A percentile compares a stretch with the other conserved stretches of the same genome.
phyloP scores from a whole-genome alignment of 2,113 vertebrate genomes.

The Bostrychus sinensis region DNA sequence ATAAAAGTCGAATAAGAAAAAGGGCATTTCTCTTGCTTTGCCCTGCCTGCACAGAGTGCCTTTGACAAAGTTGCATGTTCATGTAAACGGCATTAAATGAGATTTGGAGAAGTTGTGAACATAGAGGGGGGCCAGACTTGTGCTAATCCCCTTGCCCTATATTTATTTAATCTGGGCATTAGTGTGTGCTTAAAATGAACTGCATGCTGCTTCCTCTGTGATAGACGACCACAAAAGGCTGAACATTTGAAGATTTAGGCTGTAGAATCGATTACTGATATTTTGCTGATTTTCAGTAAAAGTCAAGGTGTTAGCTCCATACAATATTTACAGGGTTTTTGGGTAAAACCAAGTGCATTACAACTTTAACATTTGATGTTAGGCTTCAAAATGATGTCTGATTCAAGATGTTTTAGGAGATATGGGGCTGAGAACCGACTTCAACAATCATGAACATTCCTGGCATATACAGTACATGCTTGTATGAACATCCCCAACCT shows the following conservation, averaged over 20 bases:
- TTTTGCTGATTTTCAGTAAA: slow-evolving; percentile 14
- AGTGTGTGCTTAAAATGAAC: slow-evolving; percentile 57
- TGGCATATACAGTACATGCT: not conserved
- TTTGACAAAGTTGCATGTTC: slow-evolving; percentile 47
- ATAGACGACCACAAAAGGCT: slow-evolving; percentile 15
- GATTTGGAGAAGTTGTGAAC: slow-evolving; percentile 62
- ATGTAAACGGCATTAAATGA: slow-evolving; percentile 61
- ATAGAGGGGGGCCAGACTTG: slow-evolving; percentile 46
- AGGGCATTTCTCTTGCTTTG: not conserved
- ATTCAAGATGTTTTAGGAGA: not conserved
- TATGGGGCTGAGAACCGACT: not conserved
- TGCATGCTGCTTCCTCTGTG: slow-evolving; percentile 32
- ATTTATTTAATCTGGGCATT: slow-evolving; percentile 74
- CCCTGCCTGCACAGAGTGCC: slow-evolving; percentile 12
- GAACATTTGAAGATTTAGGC: slow-evolving; percentile 13
- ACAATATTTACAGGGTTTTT: slow-evolving; percentile 13
- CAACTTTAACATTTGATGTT: not conserved
- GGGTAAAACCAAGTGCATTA: not conserved
- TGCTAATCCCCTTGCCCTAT: slow-evolving; percentile 71
- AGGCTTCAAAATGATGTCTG: not conserved
- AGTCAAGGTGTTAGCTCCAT: not conserved
- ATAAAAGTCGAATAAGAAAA: slow-evolving; percentile 20
- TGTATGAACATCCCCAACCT: not conserved
- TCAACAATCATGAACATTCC: not conserved
- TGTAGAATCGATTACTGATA: slow-evolving; percentile 22